phyloP scores from a whole-genome alignment of 2,888 invertebrate genomes.

The Idaea dimidiata region DNA sequence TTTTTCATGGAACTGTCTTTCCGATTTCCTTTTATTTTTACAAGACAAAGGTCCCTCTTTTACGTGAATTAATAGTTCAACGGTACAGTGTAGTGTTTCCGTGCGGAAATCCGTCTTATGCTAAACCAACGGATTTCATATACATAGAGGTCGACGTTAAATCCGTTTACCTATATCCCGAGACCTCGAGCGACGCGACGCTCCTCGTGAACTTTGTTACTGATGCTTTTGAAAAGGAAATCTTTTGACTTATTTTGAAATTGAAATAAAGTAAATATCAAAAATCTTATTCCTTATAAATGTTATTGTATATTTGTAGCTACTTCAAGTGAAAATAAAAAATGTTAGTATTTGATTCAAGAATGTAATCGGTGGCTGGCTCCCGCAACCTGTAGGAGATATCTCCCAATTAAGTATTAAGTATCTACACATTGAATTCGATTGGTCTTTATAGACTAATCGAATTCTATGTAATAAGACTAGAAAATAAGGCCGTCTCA shows the following conservation, averaged over 20 bases:
- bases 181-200: not conserved
- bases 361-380: too few relatives aligned
- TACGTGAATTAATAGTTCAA: not conserved
- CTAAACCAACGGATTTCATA: not conserved
- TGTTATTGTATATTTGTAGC: too few relatives aligned
- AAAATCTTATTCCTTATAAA: too few relatives aligned
- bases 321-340: too few relatives aligned
- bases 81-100: not conserved
- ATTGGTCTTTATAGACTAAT: too few relatives aligned
- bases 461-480: too few relatives aligned
- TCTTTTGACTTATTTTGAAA: not conserved
- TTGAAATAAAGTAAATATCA: not conserved
- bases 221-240: not conserved
- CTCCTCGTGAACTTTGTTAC: not conserved
- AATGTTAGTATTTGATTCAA: too few relatives aligned
- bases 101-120: not conserved
- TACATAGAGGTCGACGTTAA: conserved; percentile 1
- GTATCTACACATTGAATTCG: too few relatives aligned
- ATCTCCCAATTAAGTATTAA: too few relatives aligned
- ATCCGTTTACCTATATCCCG: not conserved
- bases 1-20: not conserved
- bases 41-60: not conserved
- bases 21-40: not conserved
- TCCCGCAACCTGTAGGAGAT: too few relatives aligned
- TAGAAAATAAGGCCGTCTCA: too few relatives aligned